These are phyloP conservation scores for Bryconaethiops microstoma DNA, from an alignment of 2,797 vertebrate genomes.

Conservation along the genomic window DNA sequence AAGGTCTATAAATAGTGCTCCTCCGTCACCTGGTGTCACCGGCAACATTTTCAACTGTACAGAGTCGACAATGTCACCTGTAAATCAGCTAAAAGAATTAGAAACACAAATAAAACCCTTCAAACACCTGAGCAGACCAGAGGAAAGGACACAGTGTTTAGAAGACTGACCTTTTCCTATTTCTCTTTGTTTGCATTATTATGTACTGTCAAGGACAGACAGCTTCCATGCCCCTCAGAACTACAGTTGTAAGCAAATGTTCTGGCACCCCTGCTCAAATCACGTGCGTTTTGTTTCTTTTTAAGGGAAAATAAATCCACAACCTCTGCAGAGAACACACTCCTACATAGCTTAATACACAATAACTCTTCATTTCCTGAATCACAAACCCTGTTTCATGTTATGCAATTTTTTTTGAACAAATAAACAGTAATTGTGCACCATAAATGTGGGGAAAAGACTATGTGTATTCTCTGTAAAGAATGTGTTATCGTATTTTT, in stretches of 20 bases:
- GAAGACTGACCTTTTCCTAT: neutral
- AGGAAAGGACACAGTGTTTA: neutral
- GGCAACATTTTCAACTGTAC: constrained; percentile 11
- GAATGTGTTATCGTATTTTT: too few species aligned
- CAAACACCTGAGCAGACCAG: neutral
- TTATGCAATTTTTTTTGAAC: too few species aligned
- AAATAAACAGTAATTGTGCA: too few species aligned
- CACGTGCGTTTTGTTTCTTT: too few species aligned
- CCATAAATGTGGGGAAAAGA: too few species aligned
- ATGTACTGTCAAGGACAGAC: neutral
- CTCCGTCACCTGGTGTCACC: neutral
- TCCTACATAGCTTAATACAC: too few species aligned
- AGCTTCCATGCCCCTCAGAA: neutral
- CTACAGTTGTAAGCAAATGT: too few species aligned
- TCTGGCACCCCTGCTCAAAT: too few species aligned
- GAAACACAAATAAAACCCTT: neutral
- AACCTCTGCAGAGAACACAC: neutral
- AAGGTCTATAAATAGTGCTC: constrained; percentile 15
- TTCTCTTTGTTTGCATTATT: neutral
- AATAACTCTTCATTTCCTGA: too few species aligned
- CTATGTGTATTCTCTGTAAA: too few species aligned
- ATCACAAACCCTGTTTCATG: too few species aligned
- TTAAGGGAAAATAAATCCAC: neutral
- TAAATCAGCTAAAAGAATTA: constrained; percentile 14
- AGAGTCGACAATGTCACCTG: neutral